Conservation (phyloP, 2,113 vertebrate genomes). For the Picathartes gymnocephalus region DNA sequence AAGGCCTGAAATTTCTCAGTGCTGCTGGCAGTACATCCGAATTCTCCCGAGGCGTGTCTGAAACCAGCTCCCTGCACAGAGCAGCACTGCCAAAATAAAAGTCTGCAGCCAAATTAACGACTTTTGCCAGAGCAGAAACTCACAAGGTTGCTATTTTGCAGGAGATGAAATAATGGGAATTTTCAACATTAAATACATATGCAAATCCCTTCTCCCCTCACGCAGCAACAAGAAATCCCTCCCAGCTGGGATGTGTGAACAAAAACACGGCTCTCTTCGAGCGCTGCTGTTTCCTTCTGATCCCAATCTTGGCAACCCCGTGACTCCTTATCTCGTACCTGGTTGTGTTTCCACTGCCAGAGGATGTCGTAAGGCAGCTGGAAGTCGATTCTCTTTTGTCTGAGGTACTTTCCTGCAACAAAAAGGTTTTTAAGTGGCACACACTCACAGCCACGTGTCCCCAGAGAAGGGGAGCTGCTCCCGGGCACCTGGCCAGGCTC, state of each 20-base stretch:
- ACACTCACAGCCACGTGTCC: background rate
- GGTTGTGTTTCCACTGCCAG: conserved; percentile 94
- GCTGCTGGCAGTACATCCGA: conserved; percentile 68
- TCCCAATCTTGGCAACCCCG: background rate
- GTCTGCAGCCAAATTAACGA: conserved; percentile 3
- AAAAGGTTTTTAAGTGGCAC: background rate
- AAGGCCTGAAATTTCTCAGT: conserved; percentile 62
- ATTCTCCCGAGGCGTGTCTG: conserved; percentile 61
- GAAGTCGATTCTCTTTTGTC: conserved; percentile 94
- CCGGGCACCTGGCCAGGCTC: background rate
- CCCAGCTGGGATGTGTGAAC: background rate
- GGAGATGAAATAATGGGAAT: conserved; percentile 22
- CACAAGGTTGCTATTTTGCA: conserved; percentile 35
- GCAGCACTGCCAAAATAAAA: conserved; percentile 67
- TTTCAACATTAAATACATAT: conserved; percentile 24
- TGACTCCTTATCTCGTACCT: conserved; percentile 74
- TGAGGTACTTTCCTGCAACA: conserved; percentile 92
- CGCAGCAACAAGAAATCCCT: background rate
- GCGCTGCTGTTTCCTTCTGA: background rate
- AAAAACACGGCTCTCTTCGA: background rate
- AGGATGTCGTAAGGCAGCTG: conserved; percentile 96
- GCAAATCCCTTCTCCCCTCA: conserved; percentile 26
- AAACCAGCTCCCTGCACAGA: conserved; percentile 9
- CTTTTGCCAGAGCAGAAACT: background rate
- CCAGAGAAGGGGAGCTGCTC: background rate